These are phyloP conservation scores for Pitangus sulphuratus DNA, from an alignment of 2,797 vertebrate species.

Conservation along the genomic window DNA sequence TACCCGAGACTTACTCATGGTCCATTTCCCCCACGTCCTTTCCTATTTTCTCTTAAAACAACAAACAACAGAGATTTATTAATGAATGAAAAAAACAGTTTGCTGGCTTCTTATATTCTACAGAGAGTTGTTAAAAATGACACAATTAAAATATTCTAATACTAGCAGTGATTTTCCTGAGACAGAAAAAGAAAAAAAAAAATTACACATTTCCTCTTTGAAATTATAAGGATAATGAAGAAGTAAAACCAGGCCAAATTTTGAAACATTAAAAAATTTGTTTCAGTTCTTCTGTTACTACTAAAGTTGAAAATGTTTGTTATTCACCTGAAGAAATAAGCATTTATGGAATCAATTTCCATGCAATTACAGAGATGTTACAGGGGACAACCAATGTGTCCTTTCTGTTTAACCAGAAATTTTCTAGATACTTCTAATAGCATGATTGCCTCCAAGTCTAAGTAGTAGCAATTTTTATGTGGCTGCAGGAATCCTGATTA, in stretches of 20 bases:
- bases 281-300: neutral
- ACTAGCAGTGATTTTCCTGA: neutral
- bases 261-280: neutral
- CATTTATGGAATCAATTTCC: neutral
- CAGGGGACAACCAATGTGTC: fast-evolving
- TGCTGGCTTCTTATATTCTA: neutral
- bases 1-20: neutral
- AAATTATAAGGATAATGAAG: neutral
- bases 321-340: neutral
- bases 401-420: neutral
- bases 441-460: neutral
- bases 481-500: neutral
- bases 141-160: neutral
- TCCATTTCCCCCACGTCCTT: neutral
- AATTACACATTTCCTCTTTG: neutral
- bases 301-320: neutral
- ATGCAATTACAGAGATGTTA: neutral
- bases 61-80: neutral
- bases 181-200: neutral
- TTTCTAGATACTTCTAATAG: neutral
- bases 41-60: neutral
- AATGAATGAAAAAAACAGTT: neutral
- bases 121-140: neutral
- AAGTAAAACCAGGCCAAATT: neutral
- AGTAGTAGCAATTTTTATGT: neutral